Percentiles rank a stretch among this genome's conserved stretches.
phyloP scores from a whole-genome alignment of 2,888 invertebrate genomes.

The Gastracanthus pulcherrimus region DNA sequence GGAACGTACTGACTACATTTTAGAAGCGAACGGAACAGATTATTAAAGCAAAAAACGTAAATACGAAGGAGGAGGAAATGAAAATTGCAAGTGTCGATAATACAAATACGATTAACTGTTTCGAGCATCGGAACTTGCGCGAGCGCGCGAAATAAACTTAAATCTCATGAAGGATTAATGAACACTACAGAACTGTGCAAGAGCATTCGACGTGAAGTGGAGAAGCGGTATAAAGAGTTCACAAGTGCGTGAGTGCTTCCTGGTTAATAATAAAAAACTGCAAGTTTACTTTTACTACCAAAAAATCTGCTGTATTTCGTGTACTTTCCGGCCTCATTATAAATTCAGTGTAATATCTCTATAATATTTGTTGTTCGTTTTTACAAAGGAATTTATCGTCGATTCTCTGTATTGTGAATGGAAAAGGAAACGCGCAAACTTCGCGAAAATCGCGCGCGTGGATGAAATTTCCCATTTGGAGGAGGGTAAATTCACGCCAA shows the following conservation, averaged over 20 bases:
- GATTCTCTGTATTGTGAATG: slow-evolving; percentile 11
- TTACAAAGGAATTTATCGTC: neutral
- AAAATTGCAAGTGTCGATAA: neutral
- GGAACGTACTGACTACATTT: slow-evolving; percentile 58
- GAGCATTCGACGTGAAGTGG: slow-evolving; percentile 50
- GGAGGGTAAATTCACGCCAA: neutral
- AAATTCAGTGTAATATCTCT: neutral
- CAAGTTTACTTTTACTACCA: neutral
- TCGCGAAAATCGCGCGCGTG: slow-evolving; percentile 11
- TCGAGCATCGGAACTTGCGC: neutral
- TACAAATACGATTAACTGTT: slow-evolving; percentile 2
- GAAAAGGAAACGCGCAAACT: slow-evolving; percentile 7
- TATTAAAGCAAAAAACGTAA: slow-evolving; percentile 13
- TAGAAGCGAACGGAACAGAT: slow-evolving; percentile 50
- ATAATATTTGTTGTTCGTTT: neutral
- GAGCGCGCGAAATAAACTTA: neutral
- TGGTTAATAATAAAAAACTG: neutral
- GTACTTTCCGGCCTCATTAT: neutral
- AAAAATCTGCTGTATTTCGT: neutral
- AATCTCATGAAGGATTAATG: too few species aligned
- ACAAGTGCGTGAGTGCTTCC: slow-evolving; percentile 43
- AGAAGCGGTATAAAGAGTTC: slow-evolving; percentile 36
- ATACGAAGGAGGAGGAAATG: neutral
- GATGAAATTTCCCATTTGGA: neutral
- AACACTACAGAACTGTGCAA: neutral